Evolutionary conservation across 2,113 vertebrate genomes (phyloP).

Genomic region (Sturnus vulgaris): DNA sequence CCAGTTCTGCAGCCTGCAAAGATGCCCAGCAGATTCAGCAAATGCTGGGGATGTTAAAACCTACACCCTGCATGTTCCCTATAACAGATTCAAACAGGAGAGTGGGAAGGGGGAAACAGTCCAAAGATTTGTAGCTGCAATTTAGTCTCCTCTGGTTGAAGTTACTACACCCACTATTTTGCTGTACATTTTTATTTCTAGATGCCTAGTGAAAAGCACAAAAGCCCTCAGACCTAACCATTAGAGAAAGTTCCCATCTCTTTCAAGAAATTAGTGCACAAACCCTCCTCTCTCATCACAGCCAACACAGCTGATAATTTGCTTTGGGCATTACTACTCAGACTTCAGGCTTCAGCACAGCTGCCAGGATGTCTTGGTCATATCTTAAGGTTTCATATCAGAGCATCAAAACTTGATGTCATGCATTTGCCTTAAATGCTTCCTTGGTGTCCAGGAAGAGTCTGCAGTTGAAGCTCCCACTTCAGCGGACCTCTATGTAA

Average conservation of each 20-base stretch:
- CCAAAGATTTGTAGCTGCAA: constrained; percentile 16
- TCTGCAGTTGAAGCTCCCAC: background rate
- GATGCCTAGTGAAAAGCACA: background rate
- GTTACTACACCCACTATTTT: background rate
- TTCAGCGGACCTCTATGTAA: background rate
- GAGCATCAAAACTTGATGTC: background rate
- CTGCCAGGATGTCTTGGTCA: background rate
- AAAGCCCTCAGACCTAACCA: background rate
- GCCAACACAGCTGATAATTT: background rate
- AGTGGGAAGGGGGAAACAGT: constrained; percentile 31
- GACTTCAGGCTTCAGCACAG: background rate
- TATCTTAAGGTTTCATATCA: background rate
- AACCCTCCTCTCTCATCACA: background rate
- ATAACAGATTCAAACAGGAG: background rate
- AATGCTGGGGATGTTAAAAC: background rate
- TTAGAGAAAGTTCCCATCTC: background rate
- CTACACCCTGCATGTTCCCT: background rate
- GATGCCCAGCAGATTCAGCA: background rate
- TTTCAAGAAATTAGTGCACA: background rate
- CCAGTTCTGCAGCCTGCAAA: background rate
- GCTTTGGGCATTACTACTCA: background rate
- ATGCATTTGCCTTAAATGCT: background rate
- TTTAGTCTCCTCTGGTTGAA: background rate
- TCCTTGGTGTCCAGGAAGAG: background rate
- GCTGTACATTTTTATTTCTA: constrained; percentile 13